Conservation (phyloP, 2,888 invertebrate species). For the Yponomeuta malinellus region DNA sequence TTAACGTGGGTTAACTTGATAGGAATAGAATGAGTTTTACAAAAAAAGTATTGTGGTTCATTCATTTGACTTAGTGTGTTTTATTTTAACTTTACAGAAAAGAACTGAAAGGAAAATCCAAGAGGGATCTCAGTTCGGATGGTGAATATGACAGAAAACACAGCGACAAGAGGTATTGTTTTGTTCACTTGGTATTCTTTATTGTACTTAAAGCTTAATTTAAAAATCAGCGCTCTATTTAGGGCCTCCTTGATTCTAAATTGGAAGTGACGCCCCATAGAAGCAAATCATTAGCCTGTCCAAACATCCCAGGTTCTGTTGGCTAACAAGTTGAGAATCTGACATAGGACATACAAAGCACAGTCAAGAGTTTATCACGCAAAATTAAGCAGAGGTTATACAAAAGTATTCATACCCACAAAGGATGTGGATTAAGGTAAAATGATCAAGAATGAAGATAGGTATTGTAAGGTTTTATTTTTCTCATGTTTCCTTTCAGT, state of each 20-base stretch:
- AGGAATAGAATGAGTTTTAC: no score
- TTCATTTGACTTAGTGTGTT: background rate
- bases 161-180: constrained; percentile 58
- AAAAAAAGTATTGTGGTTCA: no score
- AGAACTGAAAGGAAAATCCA: constrained; percentile 66
- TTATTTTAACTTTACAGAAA: constrained; percentile 42
- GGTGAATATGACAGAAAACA: constrained; percentile 71
- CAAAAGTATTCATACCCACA: background rate
- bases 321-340: background rate
- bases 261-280: background rate
- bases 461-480: background rate
- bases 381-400: background rate
- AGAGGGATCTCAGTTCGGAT: constrained; percentile 67
- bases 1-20: no score
- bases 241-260: background rate
- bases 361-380: background rate
- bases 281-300: background rate
- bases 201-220: no score
- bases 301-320: background rate
- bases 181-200: background rate
- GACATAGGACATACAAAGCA: background rate
- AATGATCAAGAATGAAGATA: background rate
- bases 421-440: background rate
- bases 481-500: background rate
- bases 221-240: no score